These are phyloP conservation scores for Eurystomus gularis DNA, from an alignment of 2,113 vertebrate genomes.

Conservation along the genomic window DNA sequence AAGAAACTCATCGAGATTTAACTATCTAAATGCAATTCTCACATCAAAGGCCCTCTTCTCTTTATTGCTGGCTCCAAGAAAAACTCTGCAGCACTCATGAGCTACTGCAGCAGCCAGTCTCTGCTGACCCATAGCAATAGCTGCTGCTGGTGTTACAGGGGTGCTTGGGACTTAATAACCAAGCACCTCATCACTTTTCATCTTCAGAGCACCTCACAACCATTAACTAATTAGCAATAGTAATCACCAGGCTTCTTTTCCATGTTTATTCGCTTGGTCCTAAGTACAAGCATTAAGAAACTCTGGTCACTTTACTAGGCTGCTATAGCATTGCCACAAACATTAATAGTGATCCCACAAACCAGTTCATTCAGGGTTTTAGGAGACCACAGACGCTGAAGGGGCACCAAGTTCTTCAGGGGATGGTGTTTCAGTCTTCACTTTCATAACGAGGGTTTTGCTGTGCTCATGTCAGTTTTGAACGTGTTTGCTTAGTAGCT, in stretches of 20 bases:
- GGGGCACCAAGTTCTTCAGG: not conserved
- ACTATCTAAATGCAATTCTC: not conserved
- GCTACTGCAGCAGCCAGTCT: not conserved
- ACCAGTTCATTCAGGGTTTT: not conserved
- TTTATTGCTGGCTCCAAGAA: not conserved
- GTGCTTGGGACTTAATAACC: not conserved
- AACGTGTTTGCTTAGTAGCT: rapidly evolving
- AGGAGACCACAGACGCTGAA: not conserved
- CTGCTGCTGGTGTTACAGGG: not conserved
- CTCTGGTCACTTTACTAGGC: not conserved
- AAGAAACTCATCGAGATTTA: not conserved
- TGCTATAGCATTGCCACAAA: not conserved
- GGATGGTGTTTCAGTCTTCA: not conserved
- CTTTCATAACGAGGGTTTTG: not conserved
- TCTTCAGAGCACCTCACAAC: conserved; percentile 29
- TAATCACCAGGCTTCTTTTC: not conserved
- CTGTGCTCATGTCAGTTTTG: not conserved
- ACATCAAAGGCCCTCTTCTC: not conserved
- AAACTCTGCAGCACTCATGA: not conserved
- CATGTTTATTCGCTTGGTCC: not conserved
- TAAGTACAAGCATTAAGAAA: not conserved
- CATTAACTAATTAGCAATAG: conserved; percentile 34
- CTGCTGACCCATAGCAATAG: not conserved
- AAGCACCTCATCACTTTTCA: not conserved
- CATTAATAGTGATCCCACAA: not conserved